Evolutionary conservation across 2,797 vertebrate genomes (phyloP).

Genomic region (Poeciliopsis infans): DNA sequence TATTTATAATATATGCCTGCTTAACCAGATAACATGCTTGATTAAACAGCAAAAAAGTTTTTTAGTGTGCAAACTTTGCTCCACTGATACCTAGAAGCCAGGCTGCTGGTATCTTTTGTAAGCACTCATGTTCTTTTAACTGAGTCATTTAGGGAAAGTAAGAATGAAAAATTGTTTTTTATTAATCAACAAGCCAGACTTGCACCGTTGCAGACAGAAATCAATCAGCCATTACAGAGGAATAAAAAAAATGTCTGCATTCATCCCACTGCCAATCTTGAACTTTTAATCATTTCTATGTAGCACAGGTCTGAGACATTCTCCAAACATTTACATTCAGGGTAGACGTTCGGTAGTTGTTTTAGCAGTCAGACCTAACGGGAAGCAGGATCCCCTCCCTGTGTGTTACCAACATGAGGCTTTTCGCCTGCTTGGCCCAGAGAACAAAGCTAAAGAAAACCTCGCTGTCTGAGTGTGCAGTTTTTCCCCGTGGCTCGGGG

Average conservation of each 20-base stretch:
- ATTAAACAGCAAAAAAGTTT: conserved; percentile 19
- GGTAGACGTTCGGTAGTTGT: conserved; percentile 40
- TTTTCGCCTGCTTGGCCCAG: conserved; percentile 60
- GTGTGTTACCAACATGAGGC: conserved; percentile 53
- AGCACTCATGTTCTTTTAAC: conserved; percentile 28
- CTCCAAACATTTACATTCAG: conserved; percentile 43
- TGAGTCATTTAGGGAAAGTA: conserved; percentile 46
- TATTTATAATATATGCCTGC: not conserved
- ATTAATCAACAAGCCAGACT: conserved; percentile 55
- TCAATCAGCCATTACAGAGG: conserved; percentile 49
- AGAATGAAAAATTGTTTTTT: conserved; percentile 54
- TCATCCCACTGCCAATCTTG: conserved; percentile 33
- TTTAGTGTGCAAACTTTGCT: not conserved
- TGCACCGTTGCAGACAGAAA: conserved; percentile 54
- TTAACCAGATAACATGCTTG: conserved; percentile 12
- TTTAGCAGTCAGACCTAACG: conserved; percentile 48
- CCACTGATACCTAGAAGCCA: conserved; percentile 1
- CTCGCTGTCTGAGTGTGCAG: conserved; percentile 50
- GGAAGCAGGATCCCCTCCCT: conserved; percentile 36
- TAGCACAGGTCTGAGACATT: conserved; percentile 34
- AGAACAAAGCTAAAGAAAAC: conserved; percentile 72
- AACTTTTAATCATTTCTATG: conserved; percentile 44
- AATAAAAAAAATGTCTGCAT: conserved; percentile 53
- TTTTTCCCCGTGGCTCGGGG: conserved; percentile 35
- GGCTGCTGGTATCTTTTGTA: conserved; percentile 16